phyloP scores from a whole-genome alignment of 2,113 vertebrate genomes.

The Echinops telfairi region DNA sequence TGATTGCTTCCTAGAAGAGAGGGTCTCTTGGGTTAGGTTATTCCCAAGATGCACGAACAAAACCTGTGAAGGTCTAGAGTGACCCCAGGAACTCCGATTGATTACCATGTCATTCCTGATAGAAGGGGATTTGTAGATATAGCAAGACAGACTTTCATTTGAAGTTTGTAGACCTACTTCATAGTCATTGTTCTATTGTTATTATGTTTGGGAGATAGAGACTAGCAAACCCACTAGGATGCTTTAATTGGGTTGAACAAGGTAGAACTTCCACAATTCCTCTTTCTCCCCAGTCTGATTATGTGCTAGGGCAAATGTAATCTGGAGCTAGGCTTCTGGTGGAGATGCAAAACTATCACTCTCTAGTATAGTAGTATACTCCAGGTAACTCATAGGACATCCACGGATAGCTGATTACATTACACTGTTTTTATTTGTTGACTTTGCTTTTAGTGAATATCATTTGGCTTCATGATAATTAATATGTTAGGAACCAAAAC shows the following conservation, averaged over 20 bases:
- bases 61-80: not conserved
- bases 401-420: not conserved
- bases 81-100: not conserved
- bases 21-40: conserved; percentile 7
- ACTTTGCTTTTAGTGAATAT: conserved; percentile 26
- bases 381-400: not conserved
- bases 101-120: not conserved
- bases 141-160: not conserved
- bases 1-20: not conserved
- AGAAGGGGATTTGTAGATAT: conserved; percentile 10
- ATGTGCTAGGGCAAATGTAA: not conserved
- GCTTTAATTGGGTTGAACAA: not conserved
- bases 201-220: conserved; percentile 9
- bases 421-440: not conserved
- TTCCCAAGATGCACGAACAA: not conserved
- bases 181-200: not conserved
- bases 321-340: not conserved
- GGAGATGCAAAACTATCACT: not conserved
- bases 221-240: not conserved
- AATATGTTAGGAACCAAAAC: conserved; percentile 4
- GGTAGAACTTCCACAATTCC: not conserved
- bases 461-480: not conserved
- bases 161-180: not conserved
- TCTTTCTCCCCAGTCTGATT: not conserved
- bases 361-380: not conserved